Evolutionary conservation across 2,888 invertebrate genomes (phyloP).

Genomic region (Allophyes oxyacanthae): DNA sequence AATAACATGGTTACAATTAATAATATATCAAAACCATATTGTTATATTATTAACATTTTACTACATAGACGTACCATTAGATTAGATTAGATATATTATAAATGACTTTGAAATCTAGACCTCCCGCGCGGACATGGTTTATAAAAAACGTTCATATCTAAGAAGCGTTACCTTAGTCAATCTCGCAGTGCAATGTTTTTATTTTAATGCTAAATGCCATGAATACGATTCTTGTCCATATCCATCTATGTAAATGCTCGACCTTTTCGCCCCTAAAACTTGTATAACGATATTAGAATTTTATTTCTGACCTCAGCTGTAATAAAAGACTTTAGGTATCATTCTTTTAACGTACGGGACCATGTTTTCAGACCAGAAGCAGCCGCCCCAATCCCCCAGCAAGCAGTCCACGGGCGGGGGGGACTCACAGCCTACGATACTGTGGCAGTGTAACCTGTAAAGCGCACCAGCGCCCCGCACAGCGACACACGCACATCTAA

Average conservation of each 20-base stretch:
- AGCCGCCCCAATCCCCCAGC: constrained; percentile 92
- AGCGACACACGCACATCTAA: constrained; percentile 55
- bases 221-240: constrained; percentile 9
- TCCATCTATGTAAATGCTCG: constrained; percentile 12
- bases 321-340: background rate
- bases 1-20: constrained; percentile 18
- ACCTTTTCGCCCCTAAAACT: constrained; percentile 20
- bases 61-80: constrained; percentile 26
- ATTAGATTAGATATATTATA: constrained; percentile 18
- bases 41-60: constrained; percentile 24
- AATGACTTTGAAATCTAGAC: constrained; percentile 19
- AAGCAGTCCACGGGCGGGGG: constrained; percentile 93
- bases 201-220: constrained; percentile 24
- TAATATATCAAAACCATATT: constrained; percentile 14
- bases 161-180: constrained; percentile 20
- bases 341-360: constrained; percentile 3
- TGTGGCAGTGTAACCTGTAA: constrained; percentile 99
- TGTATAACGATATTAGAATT: background rate
- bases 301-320: background rate
- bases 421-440: constrained; percentile 99
- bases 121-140: constrained; percentile 9
- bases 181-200: constrained; percentile 36
- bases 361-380: constrained; percentile 95
- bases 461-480: constrained; percentile 60
- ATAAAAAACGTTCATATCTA: constrained; percentile 7